Percentiles rank a stretch among this genome's conserved stretches.
These are phyloP conservation scores for Oceanites oceanicus DNA, from an alignment of 2,113 vertebrate genomes.

Conservation along the genomic window DNA sequence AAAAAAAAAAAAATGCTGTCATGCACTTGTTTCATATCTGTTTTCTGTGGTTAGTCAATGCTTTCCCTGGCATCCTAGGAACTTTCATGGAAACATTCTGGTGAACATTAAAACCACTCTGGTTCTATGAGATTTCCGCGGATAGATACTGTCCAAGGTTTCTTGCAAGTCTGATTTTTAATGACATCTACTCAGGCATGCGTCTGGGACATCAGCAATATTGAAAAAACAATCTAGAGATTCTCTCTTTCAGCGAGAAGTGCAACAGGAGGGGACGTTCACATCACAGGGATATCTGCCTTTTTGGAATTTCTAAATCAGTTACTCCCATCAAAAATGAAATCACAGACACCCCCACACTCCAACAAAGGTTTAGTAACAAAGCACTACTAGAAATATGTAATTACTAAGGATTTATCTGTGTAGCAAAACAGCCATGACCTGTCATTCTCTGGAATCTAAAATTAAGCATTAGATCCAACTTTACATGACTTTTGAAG, in stretches of 20 bases:
- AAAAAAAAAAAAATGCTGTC: not conserved
- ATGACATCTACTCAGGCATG: not conserved
- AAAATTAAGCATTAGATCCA: not conserved
- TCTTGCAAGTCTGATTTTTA: not conserved
- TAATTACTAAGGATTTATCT: constrained; percentile 4
- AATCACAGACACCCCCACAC: not conserved
- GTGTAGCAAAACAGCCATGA: not conserved
- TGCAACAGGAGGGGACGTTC: not conserved
- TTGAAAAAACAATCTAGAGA: not conserved
- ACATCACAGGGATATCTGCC: not conserved
- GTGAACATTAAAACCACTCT: not conserved
- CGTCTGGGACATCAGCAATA: not conserved
- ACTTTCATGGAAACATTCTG: not conserved
- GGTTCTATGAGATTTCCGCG: not conserved
- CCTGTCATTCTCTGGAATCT: not conserved
- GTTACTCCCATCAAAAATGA: not conserved
- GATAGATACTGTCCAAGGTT: not conserved
- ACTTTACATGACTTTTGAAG: not conserved
- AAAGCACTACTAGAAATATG: not conserved
- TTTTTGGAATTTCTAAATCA: constrained; percentile 7
- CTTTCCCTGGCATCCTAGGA: not conserved
- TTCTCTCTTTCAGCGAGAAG: not conserved
- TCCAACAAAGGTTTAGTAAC: not conserved
- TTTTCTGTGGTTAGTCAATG: not conserved
- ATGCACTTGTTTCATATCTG: not conserved